Conservation (phyloP, 2,888 invertebrate species). For the Dolichomitus sp. region DNA sequence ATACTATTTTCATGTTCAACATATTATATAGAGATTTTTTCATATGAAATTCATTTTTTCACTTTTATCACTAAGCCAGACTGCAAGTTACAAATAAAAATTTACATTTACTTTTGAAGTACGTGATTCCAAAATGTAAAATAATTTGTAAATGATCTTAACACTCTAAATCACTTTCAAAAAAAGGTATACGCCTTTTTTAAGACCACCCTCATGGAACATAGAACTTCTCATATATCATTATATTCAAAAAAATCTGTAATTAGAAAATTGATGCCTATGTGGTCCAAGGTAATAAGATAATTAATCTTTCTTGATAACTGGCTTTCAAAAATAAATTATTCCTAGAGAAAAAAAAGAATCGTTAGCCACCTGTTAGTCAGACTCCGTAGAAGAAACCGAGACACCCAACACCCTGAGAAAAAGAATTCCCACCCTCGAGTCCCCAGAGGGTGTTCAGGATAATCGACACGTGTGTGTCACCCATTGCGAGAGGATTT, state of each 20-base stretch:
- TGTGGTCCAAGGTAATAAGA: background rate
- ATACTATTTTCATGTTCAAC: too few relatives aligned
- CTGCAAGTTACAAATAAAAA: too few relatives aligned
- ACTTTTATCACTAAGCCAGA: too few relatives aligned
- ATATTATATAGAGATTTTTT: too few relatives aligned
- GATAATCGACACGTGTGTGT: constrained; percentile 52
- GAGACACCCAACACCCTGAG: constrained; percentile 1
- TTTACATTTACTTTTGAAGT: too few relatives aligned
- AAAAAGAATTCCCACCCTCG: constrained; percentile 57
- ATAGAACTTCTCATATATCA: too few relatives aligned
- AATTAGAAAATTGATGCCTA: background rate
- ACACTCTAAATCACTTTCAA: too few relatives aligned
- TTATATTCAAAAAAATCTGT: background rate
- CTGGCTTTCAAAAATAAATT: background rate
- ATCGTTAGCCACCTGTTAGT: constrained; percentile 23
- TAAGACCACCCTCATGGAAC: too few relatives aligned
- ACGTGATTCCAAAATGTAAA: too few relatives aligned
- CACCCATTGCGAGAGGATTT: constrained; percentile 53
- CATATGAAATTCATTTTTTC: too few relatives aligned
- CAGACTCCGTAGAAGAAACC: constrained; percentile 28
- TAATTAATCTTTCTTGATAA: background rate
- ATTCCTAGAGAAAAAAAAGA: background rate
- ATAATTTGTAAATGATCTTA: too few relatives aligned
- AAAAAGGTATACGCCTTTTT: too few relatives aligned
- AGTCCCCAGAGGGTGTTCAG: constrained; percentile 32